phyloP scores from a whole-genome alignment of 1,140 invertebrate genomes.

The Neodiprion virginianus region DNA sequence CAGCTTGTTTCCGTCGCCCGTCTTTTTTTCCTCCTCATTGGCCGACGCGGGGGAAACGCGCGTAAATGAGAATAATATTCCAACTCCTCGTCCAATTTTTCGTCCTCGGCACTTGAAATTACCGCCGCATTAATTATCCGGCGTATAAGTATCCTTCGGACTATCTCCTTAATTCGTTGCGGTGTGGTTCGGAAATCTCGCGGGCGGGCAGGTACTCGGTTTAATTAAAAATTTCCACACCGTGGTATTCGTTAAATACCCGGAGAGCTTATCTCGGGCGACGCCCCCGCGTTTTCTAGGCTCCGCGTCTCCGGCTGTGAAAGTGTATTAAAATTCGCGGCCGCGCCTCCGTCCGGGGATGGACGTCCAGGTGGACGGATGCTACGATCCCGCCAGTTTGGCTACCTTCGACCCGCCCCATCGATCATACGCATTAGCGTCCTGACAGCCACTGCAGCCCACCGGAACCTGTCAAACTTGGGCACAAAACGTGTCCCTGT shows the following conservation, averaged over 20 bases:
- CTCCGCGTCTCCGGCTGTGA: neutral
- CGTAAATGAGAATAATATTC: too few relatives aligned
- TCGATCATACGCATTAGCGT: neutral
- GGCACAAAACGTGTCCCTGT: neutral
- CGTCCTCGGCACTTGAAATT: too few relatives aligned
- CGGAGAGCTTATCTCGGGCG: neutral
- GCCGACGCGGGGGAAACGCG: neutral
- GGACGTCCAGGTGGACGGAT: neutral
- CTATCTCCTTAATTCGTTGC: too few relatives aligned
- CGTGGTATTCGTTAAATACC: neutral
- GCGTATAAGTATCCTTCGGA: too few relatives aligned
- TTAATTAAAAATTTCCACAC: neutral
- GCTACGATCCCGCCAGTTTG: neutral
- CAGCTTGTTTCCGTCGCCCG: conserved; percentile 29
- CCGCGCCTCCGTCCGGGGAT: neutral
- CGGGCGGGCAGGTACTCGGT: neutral
- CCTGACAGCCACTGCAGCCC: neutral
- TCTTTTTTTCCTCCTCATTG: neutral
- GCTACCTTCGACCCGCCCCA: neutral
- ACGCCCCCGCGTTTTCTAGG: too few relatives aligned
- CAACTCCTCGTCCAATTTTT: too few relatives aligned
- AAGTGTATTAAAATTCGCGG: neutral
- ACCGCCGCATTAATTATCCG: too few relatives aligned
- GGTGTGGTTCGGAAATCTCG: too few relatives aligned
- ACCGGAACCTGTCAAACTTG: neutral